Evolutionary conservation across 2,888 invertebrate genomes (phyloP), one percentile per base, ranked within the genome.

Genomic region (Cylindroiulus punctatus): DNA sequence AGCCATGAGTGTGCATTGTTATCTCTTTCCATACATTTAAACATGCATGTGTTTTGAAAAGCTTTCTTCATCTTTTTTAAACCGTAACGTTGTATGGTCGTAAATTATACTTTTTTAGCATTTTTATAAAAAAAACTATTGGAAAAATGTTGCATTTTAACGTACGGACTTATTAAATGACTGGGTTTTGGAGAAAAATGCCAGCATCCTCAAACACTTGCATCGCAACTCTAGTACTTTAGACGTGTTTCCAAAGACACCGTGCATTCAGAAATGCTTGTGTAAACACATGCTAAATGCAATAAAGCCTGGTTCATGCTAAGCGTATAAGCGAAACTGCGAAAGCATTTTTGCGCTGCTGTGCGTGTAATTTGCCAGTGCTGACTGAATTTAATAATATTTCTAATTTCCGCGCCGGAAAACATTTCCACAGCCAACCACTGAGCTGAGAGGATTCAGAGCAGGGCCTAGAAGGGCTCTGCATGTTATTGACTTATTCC

Each of bases 341-440:
- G 57, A 19, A 19, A 2, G 57, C 57, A 36, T 57, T 57, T 26
- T 65, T 52, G n/a, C 52, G 52, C n/a, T 52, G 52, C 52, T n/a
- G 52, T 52, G 52, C 52, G 52, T 52, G n/a, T 52, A 17, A 52
- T 52, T 65, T 65, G 65, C 65, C 65, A 26, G 10, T 65, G 65
- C 65, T 65, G 65, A 26, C 65, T 65, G 65, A 5, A 26, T 65
- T 65, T 65, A 10, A 26, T 65, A 10, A 26, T 26, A 26, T 65
- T 65, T 26, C 26, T 65, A 65, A 65, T 65, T 65, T 65, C 65
- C 65, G 65, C 26, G 65, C 22, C 65, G 65, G 65, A 65, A 26
- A 26, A 65, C 65, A 65, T 65, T 65, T 65, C 65, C 10, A 65
- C 65, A 65, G 22, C 65, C 22, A 65, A 12, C n/a, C 65, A 26